Base-by-base conservation (phyloP, 1,140 invertebrate species). In the Ectropis grisescens region DNA sequence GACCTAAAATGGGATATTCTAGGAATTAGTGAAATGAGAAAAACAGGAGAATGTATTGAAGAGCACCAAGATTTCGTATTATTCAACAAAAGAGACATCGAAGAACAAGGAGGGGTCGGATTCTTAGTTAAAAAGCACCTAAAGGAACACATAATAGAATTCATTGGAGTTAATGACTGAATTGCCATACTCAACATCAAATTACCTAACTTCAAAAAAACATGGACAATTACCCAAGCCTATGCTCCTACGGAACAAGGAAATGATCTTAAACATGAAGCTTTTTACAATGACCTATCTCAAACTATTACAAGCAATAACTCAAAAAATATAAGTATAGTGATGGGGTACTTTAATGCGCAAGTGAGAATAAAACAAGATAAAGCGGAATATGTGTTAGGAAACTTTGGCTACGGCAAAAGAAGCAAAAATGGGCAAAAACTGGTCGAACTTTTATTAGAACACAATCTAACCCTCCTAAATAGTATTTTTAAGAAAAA, bases 1-100 rank as follows among this genome's bases (percentile, higher is more conserved):
- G 13, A 42, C 15, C 11, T 48, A 13, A 42, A 48, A 29, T 47
- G 34, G 33, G 38, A 47, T 24, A 40, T 48, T 1, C 13, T 48
- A 27, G 40, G 46, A 26, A 29, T 43, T 10, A 37, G 46, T 33
- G 40, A 47, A 35, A 23, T 39, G 27, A 28, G 35, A 41, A 47
- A 39, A 43, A 11, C 15, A 13, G 46, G 37, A 1, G 31, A 33
- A 33, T 2, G 2, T 12, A 33, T 33, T 2, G 19, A 23, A 33
- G 31, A 33, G 23, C 19, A 31, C 12, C 4, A 15, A 2, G 14
- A 19, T 16, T 31, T 16, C 12, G 16, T 31, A 16, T n/a, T 31
- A 10, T 33, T 4, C 11, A 2, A 22, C 10, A 33, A 33, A 11
- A 19, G 31, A 2, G 31, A 33, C 2, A 22, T 10, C n/a, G 16